Base-by-base conservation (phyloP, 2,888 invertebrate species). In the Scaptomyza polygonia region DNA sequence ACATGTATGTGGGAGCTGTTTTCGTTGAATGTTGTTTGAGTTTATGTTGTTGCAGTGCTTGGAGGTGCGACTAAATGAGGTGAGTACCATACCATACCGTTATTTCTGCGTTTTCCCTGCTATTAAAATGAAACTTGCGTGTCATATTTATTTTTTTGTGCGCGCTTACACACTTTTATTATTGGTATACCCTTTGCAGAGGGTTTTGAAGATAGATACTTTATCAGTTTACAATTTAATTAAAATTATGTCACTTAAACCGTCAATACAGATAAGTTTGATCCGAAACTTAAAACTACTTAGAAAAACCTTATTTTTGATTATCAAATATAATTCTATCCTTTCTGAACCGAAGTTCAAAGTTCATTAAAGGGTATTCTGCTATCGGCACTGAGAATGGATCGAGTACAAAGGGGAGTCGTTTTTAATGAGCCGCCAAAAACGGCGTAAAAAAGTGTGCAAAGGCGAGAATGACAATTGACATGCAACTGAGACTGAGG, bases 381-480 rank as follows among this genome's bases (percentile, higher is more conserved):
- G 14, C 5, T 25, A 14, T 11, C 34, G 49, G 0, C 36, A 49
- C 21, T 11, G 11, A 14, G n/a, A 14, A 7, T 11, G 3, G 1
- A 49, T n/a, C 21, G 11, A 34, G 6, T 14, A 36, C 25, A 21
- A 21, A n/a, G 2, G 14, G 14, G 34, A 11, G 21, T 21, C 34
- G 34, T 36, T 49, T 34, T 72, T 79, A 76, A 79, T 76, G 79
- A 76, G 75, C 65, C 52, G 27, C 51, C 44, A 45, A 59, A 47
- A 51, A 36, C 45, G 52, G 64, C 59, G 48, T 66, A 49, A 62
- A 48, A 61, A 68, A 36, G 74, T 70, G 57, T 62, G 69, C 71
- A 65, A 73, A 77, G 72, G 54, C 67, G 58, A 67, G 53, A 67
- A 67, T 82, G 77, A 72, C 77, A 82, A 83, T 79, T 73, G 82